Percentiles rank a stretch among this genome's conserved stretches.
These are phyloP conservation scores for Clarias gariepinus DNA, from an alignment of 2,113 vertebrate genomes.

Conservation along the genomic window DNA sequence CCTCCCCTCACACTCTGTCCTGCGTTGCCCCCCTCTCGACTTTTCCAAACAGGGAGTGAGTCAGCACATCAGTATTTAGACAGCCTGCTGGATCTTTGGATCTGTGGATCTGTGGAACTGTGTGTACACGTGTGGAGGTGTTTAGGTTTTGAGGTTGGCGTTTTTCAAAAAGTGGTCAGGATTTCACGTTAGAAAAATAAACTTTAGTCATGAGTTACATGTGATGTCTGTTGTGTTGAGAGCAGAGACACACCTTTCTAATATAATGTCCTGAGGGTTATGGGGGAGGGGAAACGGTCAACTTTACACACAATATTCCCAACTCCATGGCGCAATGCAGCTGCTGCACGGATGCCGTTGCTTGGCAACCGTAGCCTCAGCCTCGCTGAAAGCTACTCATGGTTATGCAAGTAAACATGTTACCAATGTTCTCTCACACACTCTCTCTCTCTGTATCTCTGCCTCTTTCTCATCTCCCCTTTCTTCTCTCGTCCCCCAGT, in stretches of 20 bases:
- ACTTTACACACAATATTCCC: slow-evolving; percentile 43
- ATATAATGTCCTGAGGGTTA: slow-evolving; percentile 19
- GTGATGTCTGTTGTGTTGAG: background rate
- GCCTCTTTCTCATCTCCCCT: slow-evolving; percentile 2
- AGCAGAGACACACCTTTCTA: slow-evolving; percentile 20
- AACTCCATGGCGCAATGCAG: slow-evolving; percentile 59
- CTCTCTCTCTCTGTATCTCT: slow-evolving; percentile 30
- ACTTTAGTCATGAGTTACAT: background rate
- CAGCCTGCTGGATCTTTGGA: slow-evolving; percentile 8
- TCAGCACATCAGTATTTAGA: slow-evolving; percentile 40
- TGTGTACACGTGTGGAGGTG: background rate
- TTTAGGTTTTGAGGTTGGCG: background rate
- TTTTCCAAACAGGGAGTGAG: slow-evolving; percentile 40
- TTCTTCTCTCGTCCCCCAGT: background rate
- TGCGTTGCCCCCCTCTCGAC: background rate
- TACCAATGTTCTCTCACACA: slow-evolving; percentile 29
- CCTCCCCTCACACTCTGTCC: background rate
- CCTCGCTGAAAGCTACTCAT: slow-evolving; percentile 49
- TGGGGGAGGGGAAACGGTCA: slow-evolving; percentile 31
- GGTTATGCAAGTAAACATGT: slow-evolving; percentile 56
- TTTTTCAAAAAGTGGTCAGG: background rate
- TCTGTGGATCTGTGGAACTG: background rate
- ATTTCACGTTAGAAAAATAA: background rate
- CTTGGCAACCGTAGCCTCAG: slow-evolving; percentile 53
- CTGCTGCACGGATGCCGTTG: slow-evolving; percentile 54